Conservation (phyloP, 2,797 vertebrate species). For the Propithecus deckenii region DNA sequence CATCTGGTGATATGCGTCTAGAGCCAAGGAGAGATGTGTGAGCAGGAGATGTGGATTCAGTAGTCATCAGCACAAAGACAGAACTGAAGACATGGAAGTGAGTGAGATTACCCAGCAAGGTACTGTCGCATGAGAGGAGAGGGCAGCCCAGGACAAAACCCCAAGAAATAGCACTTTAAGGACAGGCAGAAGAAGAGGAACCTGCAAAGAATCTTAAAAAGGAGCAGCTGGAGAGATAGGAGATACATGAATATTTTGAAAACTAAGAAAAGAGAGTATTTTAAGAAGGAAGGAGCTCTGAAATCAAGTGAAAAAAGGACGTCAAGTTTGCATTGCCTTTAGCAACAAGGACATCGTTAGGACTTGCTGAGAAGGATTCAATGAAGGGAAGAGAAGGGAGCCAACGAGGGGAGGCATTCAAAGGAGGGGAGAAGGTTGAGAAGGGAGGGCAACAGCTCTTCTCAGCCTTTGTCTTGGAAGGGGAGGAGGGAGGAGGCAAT, state of each 20-base stretch:
- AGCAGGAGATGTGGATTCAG: not conserved
- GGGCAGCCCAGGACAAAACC: not conserved
- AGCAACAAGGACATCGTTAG: not conserved
- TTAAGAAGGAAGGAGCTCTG: not conserved
- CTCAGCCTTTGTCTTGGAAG: not conserved
- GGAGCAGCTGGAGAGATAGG: not conserved
- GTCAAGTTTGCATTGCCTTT: not conserved
- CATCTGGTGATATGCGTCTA: not conserved
- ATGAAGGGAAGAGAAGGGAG: not conserved
- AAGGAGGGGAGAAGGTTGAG: not conserved
- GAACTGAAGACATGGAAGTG: not conserved
- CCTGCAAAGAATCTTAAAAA: not conserved
- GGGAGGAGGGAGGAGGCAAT: not conserved
- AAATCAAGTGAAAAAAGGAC: not conserved
- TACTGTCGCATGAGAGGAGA: not conserved
- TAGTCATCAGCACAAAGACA: not conserved
- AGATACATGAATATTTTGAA: not conserved
- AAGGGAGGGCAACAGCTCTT: not conserved
- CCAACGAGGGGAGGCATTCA: not conserved
- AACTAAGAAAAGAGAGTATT: not conserved
- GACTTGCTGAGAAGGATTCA: not conserved
- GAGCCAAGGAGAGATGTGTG: not conserved
- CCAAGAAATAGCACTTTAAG: not conserved
- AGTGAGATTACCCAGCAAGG: not conserved
- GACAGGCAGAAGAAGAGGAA: not conserved